phyloP scores from a whole-genome alignment of 2,888 invertebrate genomes.

The Nomada hirtipes region DNA sequence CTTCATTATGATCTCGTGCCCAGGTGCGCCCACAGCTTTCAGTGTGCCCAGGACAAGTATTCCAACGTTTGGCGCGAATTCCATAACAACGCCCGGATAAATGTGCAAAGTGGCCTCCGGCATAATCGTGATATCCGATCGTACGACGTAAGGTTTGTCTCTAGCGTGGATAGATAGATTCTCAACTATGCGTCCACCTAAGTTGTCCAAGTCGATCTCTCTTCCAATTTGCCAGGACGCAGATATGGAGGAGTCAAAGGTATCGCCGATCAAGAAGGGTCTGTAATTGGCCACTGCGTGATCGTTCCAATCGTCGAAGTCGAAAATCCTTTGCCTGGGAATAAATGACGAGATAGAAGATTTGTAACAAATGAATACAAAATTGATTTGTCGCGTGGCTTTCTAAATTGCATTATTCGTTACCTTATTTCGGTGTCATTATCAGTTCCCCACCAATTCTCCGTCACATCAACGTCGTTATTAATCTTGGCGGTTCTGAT shows the following conservation, averaged over 20 bases:
- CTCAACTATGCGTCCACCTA: constrained; percentile 91
- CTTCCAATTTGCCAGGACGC: constrained; percentile 87
- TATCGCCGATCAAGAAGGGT: constrained; percentile 93
- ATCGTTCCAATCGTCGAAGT: constrained; percentile 99
- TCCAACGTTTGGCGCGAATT: constrained; percentile 98
- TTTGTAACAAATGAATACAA: neutral
- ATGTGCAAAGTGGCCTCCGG: constrained; percentile 95
- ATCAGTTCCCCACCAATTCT: constrained; percentile 98
- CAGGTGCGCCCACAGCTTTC: constrained; percentile 91
- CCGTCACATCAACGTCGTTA: constrained; percentile 93
- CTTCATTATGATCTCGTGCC: constrained; percentile 92
- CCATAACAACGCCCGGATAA: constrained; percentile 94
- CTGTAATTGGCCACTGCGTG: constrained; percentile 96
- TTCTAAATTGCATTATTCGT: neutral
- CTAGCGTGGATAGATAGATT: constrained; percentile 88
- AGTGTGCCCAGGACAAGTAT: constrained; percentile 97
- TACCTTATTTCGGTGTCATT: constrained; percentile 90
- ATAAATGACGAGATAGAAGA: neutral
- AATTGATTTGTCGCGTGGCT: neutral
- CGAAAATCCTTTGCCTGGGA: constrained; percentile 91
- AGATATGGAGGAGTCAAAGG: constrained; percentile 91
- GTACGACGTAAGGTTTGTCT: constrained; percentile 91
- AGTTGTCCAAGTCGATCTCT: constrained; percentile 87
- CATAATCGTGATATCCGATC: constrained; percentile 98
- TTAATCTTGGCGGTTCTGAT: constrained; percentile 94